Conservation (phyloP, 2,797 vertebrate genomes). For the Mormyrops boulengeri region DNA sequence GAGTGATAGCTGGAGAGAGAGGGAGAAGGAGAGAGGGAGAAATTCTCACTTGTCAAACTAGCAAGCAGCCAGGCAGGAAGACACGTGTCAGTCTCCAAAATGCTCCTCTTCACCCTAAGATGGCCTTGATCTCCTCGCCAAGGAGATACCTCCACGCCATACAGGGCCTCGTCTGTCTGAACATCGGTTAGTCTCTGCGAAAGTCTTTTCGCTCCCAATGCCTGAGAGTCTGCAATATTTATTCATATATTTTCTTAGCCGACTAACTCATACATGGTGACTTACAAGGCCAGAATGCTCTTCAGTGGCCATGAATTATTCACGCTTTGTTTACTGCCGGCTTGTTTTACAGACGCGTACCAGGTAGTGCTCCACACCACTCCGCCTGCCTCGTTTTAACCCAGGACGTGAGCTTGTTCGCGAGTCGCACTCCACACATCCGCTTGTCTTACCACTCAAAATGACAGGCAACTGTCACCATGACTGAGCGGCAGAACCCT, state of each 20-base stretch:
- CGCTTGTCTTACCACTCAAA: slow-evolving; percentile 6
- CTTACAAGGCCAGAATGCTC: neutral
- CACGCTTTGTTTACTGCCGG: neutral
- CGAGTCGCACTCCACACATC: neutral
- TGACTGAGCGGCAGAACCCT: neutral
- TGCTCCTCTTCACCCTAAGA: slow-evolving; percentile 1
- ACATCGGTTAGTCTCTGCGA: neutral
- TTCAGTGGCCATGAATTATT: neutral
- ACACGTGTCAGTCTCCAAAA: slow-evolving; percentile 12
- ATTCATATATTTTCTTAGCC: slow-evolving; percentile 15
- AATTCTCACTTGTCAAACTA: slow-evolving; percentile 15
- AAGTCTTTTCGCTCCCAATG: neutral
- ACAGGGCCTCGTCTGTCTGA: neutral
- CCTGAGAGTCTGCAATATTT: slow-evolving; percentile 10
- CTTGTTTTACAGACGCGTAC: neutral
- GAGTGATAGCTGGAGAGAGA: slow-evolving; percentile 16
- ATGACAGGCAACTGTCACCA: slow-evolving; percentile 2
- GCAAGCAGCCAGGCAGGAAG: slow-evolving; percentile 1
- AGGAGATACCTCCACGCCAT: neutral
- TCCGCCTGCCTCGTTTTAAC: neutral
- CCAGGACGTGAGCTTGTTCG: neutral
- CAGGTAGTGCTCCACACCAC: neutral
- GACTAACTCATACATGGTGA: slow-evolving; percentile 10
- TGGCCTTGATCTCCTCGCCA: slow-evolving; percentile 1
- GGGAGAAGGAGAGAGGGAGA: slow-evolving; percentile 19